Evolutionary conservation across 2,888 invertebrate species (phyloP).

Genomic region (Bursaphelenchus okinawaensis): DNA sequence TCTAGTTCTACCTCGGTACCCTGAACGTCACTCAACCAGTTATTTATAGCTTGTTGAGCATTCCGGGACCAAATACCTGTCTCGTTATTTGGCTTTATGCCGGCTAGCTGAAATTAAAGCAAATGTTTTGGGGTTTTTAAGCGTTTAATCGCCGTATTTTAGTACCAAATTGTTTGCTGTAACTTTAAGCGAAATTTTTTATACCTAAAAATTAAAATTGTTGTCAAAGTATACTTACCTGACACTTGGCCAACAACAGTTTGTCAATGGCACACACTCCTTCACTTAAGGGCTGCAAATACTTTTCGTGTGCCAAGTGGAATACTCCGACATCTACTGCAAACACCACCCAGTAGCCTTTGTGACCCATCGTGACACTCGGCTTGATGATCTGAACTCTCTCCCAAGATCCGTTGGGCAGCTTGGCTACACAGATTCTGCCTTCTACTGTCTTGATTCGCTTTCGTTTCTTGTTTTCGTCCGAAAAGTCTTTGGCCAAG

Average conservation of each 20-base stretch:
- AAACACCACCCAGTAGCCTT: constrained; percentile 33
- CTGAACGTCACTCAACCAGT: constrained; percentile 12
- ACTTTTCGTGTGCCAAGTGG: constrained; percentile 23
- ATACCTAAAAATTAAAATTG: constrained; percentile 2
- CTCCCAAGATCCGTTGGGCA: constrained; percentile 27
- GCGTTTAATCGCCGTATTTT: no score
- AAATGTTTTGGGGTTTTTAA: no score
- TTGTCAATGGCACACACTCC: constrained; percentile 32
- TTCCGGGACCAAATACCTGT: constrained; percentile 15
- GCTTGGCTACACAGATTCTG: constrained; percentile 12
- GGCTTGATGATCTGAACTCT: constrained; percentile 25
- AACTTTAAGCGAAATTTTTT: constrained; percentile 2
- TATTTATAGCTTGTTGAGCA: constrained; percentile 23
- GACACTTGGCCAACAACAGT: constrained; percentile 33
- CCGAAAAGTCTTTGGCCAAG: constrained; percentile 18
- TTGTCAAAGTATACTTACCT: no score
- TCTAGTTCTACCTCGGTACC: constrained; percentile 14
- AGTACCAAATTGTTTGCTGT: no score
- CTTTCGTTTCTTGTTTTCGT: background rate
- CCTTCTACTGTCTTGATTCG: constrained; percentile 13
- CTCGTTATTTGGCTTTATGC: constrained; percentile 12
- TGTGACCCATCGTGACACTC: constrained; percentile 15
- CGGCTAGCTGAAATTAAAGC: constrained; percentile 7
- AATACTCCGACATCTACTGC: constrained; percentile 32
- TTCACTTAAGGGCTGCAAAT: constrained; percentile 25